Evolutionary conservation across 2,797 vertebrate species (phyloP).

Genomic region (Amphiprion clarkii): DNA sequence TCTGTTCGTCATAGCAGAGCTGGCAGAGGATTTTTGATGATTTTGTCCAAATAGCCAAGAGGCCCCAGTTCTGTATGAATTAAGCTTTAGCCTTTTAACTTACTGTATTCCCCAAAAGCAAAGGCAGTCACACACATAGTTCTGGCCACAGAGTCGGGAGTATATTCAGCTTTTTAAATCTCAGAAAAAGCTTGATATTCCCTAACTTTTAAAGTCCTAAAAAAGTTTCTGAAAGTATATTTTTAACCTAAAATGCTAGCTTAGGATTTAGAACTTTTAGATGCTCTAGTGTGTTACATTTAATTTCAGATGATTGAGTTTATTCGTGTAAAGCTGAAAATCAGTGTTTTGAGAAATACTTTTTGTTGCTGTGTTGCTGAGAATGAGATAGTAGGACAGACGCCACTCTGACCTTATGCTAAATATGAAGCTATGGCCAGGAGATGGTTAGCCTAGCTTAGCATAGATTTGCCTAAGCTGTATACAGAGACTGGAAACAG

Average conservation of each 20-base stretch:
- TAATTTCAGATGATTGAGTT: not conserved
- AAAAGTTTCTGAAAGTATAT: not conserved
- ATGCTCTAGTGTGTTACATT: not conserved
- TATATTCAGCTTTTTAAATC: not conserved
- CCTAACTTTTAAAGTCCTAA: not conserved
- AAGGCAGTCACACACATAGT: not conserved
- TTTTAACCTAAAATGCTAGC: not conserved
- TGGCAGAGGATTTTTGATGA: slow-evolving; percentile 16
- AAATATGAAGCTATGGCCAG: too few species aligned
- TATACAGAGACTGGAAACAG: too few species aligned
- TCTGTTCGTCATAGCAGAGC: slow-evolving; percentile 4
- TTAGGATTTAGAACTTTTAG: not conserved
- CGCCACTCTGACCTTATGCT: too few species aligned
- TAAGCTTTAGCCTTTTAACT: slow-evolving; percentile 15
- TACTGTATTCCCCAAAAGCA: slow-evolving; percentile 4
- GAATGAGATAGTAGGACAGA: too few species aligned
- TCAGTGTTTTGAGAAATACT: too few species aligned
- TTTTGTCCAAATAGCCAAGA: slow-evolving; percentile 34
- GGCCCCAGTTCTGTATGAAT: slow-evolving; percentile 12
- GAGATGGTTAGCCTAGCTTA: not conserved
- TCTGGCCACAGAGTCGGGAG: not conserved
- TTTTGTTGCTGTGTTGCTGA: too few species aligned
- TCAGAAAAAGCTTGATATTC: not conserved
- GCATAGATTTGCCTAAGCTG: not conserved
- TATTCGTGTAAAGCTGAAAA: too few species aligned